These are phyloP conservation scores for Dicyrtoma fusca DNA, from an alignment of 2,888 invertebrate genomes.

Conservation along the genomic window DNA sequence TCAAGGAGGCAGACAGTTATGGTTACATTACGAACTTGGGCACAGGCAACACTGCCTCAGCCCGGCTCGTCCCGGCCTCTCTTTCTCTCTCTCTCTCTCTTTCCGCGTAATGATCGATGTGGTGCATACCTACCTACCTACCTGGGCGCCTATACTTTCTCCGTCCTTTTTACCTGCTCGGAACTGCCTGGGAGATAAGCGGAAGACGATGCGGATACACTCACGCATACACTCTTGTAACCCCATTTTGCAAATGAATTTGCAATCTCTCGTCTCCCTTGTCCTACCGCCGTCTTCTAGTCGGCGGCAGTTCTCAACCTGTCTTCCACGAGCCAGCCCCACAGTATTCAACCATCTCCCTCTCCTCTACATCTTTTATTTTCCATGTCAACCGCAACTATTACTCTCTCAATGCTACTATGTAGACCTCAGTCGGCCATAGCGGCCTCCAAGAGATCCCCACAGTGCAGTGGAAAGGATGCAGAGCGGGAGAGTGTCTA, in stretches of 20 bases:
- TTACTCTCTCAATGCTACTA: not conserved
- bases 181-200: no score
- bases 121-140: not conserved
- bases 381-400: not conserved
- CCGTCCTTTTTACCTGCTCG: not conserved
- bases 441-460: not conserved
- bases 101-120: not conserved
- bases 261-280: slow-evolving; percentile 31
- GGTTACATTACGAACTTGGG: no score
- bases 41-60: no score
- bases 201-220: no score
- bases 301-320: not conserved
- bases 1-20: no score
- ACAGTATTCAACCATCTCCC: no score
- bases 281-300: slow-evolving; percentile 9
- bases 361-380: no score
- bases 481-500: no score
- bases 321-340: no score
- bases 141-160: not conserved
- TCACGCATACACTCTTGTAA: slow-evolving; percentile 41
- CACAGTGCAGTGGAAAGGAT: no score
- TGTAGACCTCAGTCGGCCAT: not conserved
- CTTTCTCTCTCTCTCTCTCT: slow-evolving; percentile 39
- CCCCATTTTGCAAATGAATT: slow-evolving; percentile 55
- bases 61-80: not conserved